Conservation (phyloP, 1,140 invertebrate species). For the Teleogryllus occipitalis region DNA sequence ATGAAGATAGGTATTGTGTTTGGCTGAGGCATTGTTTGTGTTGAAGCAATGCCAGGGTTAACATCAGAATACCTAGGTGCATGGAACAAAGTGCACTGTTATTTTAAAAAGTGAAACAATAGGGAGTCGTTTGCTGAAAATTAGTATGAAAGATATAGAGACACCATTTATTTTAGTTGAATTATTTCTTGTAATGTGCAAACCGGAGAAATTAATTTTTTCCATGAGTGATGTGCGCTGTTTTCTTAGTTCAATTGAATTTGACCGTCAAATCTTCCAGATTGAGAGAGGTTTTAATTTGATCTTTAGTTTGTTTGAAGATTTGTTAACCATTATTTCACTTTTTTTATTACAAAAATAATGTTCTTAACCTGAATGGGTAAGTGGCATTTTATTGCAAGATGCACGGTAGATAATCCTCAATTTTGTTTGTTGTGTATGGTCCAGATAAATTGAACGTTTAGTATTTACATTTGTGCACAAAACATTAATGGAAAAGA, state of each 20-base stretch:
- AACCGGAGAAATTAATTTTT: background rate
- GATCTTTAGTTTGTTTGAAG: no score
- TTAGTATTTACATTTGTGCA: constrained; percentile 5
- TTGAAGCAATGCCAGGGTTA: background rate
- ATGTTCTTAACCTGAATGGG: background rate
- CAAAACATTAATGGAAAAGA: constrained; percentile 1
- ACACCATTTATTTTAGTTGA: background rate
- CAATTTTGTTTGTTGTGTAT: background rate
- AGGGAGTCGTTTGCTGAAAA: background rate
- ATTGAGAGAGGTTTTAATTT: no score
- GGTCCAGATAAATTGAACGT: background rate
- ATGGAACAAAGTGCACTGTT: background rate
- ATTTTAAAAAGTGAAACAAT: background rate
- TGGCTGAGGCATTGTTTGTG: background rate
- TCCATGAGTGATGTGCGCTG: background rate
- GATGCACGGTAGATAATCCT: background rate
- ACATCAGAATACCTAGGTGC: background rate
- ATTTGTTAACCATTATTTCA: no score
- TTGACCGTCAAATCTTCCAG: no score
- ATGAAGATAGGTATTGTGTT: background rate
- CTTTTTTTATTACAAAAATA: no score
- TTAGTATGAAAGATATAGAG: background rate
- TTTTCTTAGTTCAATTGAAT: background rate
- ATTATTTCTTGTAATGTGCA: background rate
- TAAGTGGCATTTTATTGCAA: background rate